Evolutionary conservation across 2,113 vertebrate genomes (phyloP), one percentile per base, ranked within the genome.

Genomic region (Promerops cafer): DNA sequence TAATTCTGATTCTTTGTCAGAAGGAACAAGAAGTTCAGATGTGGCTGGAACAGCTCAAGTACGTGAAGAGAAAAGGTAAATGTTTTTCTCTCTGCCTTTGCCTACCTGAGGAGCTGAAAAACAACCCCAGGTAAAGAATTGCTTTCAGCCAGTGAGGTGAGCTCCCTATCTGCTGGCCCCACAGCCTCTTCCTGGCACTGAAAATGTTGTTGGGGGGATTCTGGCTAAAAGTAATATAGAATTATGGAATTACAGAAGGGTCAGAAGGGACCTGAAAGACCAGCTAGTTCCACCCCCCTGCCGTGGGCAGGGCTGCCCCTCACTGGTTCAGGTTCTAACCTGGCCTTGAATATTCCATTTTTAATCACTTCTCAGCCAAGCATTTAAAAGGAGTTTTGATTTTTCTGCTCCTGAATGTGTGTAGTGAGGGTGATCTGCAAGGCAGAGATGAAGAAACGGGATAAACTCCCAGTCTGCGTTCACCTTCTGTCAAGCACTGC

Each of bases 11-110:
- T 83, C 68, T 75, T 95, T 87, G 68, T 94, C 42, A 88, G 87
- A 96, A 93, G 44, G 90, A 95, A 96, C 92, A 90, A 88, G 83
- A 71, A 92, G 95, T 96, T 96, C 92, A 90, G 52, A 66, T 81
- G 85, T 80, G 95, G 78, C 63, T 90, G 66, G 63, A 90, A 56
- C 56, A 92, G 82, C 79, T 86, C 71, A 90, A 83, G 79, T 37
- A 28, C 8, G 1, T 50, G 35, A 84, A 70, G 27, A 77, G 61
- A 77, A 83, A 83, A 93, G 77, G 69, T 95, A 37, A 40, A 69
- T 85, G 45, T 44, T 79, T 90, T 78, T 68, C 44, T 42, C 20
- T 52, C 26, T 89, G 64, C 60, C 28, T 87, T 92, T 42, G 26
- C 39, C 44, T 84, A 27, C 60, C 56, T 71, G 68, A 91, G 54